These are phyloP conservation scores for Steinernema carpocapsae DNA, from an alignment of 2,888 invertebrate species.

Conservation along the genomic window DNA sequence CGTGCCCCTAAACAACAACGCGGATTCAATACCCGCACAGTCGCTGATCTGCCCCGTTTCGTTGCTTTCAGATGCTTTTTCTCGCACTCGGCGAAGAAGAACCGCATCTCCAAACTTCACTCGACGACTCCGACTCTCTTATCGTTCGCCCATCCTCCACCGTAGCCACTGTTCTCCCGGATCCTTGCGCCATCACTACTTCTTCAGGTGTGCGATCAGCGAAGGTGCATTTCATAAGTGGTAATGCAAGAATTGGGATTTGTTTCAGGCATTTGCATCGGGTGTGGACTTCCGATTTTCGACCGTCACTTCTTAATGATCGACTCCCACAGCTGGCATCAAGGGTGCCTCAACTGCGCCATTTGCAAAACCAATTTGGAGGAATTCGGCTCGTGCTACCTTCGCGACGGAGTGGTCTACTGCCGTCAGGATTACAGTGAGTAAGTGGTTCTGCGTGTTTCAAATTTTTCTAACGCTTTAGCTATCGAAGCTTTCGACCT, in stretches of 20 bases:
- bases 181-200: neutral
- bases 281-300: conserved; percentile 37
- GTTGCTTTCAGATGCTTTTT: conserved; percentile 17
- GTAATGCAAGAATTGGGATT: neutral
- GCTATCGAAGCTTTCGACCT: too few relatives aligned
- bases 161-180: neutral
- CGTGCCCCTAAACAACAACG: neutral
- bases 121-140: conserved; percentile 7
- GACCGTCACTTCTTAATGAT: conserved; percentile 51
- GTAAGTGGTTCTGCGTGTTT: conserved; percentile 39
- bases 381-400: conserved; percentile 42
- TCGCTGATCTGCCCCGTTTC: neutral
- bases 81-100: conserved; percentile 17
- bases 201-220: conserved; percentile 14
- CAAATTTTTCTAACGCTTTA: too few relatives aligned
- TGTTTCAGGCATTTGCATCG: conserved; percentile 12
- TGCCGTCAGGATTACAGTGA: conserved; percentile 48
- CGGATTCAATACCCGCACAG: neutral
- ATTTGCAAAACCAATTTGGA: conserved; percentile 43
- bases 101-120: neutral
- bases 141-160: neutral
- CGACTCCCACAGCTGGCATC: conserved; percentile 44
- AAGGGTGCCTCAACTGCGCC: conserved; percentile 43
- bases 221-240: neutral
- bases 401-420: conserved; percentile 45